These are phyloP conservation scores for Crossaster papposus DNA, from an alignment of 53 echinoderm and acorn worm genomes.

Conservation along the genomic window DNA sequence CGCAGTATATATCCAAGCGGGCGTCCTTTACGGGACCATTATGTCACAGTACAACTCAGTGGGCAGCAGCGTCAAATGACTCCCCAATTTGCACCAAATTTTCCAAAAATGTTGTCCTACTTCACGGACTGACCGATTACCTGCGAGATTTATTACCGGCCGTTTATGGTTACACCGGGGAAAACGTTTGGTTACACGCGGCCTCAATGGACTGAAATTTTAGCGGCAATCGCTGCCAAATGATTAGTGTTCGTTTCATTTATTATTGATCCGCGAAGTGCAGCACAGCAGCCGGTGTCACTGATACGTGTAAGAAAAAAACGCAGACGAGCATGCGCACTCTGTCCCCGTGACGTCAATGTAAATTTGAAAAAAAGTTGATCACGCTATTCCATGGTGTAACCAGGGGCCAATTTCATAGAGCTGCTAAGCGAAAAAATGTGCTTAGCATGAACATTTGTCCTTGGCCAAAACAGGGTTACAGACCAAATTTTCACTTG, in stretches of 20 bases:
- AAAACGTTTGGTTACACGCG: background rate
- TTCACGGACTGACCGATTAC: background rate
- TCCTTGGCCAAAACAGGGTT: too few species aligned
- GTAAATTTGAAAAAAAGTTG: background rate
- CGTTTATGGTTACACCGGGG: background rate
- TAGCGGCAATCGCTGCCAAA: background rate
- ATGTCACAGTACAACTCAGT: background rate
- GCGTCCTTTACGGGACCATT: background rate
- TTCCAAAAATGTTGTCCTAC: background rate
- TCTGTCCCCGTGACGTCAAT: constrained; percentile 23
- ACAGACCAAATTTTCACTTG: too few species aligned
- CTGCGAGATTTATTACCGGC: background rate
- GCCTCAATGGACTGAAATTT: background rate
- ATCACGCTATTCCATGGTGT: too few species aligned
- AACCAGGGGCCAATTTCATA: too few species aligned
- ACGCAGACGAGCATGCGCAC: background rate
- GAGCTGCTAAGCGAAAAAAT: too few species aligned
- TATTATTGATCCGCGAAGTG: constrained; percentile 36
- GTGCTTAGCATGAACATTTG: too few species aligned
- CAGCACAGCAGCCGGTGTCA: background rate
- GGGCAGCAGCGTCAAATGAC: background rate
- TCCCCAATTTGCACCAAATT: background rate
- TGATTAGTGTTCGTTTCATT: constrained; percentile 43
- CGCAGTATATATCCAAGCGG: background rate
- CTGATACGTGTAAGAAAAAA: background rate